Evolutionary conservation across 2,888 invertebrate species (phyloP).

Genomic region (Panopea generosa): DNA sequence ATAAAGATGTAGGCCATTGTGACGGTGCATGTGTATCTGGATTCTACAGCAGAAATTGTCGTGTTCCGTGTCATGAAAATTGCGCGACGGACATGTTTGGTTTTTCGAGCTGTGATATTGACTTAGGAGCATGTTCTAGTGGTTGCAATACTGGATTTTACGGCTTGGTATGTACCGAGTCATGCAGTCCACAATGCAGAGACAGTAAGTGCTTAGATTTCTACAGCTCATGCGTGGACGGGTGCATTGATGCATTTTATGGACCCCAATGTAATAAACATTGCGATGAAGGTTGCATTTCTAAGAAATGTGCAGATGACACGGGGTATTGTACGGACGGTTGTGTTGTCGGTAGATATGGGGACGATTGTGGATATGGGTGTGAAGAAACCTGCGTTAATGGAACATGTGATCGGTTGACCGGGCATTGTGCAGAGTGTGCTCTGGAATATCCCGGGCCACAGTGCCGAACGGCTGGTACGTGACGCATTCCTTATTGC

Average conservation of each 20-base stretch:
- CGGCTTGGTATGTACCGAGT: slow-evolving; percentile 17
- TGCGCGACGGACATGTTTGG: background rate
- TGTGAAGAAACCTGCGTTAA: slow-evolving; percentile 45
- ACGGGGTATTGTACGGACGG: slow-evolving; percentile 17
- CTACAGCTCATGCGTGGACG: slow-evolving; percentile 2
- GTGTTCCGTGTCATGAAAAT: slow-evolving; percentile 18
- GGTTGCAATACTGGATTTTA: slow-evolving; percentile 28
- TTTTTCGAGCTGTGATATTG: slow-evolving; percentile 7
- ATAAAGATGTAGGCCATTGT: slow-evolving; percentile 31
- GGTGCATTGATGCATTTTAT: slow-evolving; percentile 16
- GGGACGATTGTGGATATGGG: slow-evolving; percentile 24
- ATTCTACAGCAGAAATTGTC: slow-evolving; percentile 30
- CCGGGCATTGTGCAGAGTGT: slow-evolving; percentile 44
- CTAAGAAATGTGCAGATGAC: slow-evolving; percentile 19
- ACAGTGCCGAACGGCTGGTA: slow-evolving; percentile 41
- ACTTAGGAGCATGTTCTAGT: background rate
- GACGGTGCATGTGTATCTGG: slow-evolving; percentile 26
- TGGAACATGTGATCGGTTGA: slow-evolving; percentile 33
- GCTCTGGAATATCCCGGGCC: slow-evolving; percentile 5
- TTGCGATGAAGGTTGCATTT: slow-evolving; percentile 17
- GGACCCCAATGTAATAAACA: slow-evolving; percentile 9
- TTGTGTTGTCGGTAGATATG: slow-evolving; percentile 34
- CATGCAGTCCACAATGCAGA: slow-evolving; percentile 32
- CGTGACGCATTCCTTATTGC: background rate
- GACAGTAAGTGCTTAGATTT: slow-evolving; percentile 19